Conservation (phyloP, 2,888 invertebrate genomes). For the Drosophila ezoana region DNA sequence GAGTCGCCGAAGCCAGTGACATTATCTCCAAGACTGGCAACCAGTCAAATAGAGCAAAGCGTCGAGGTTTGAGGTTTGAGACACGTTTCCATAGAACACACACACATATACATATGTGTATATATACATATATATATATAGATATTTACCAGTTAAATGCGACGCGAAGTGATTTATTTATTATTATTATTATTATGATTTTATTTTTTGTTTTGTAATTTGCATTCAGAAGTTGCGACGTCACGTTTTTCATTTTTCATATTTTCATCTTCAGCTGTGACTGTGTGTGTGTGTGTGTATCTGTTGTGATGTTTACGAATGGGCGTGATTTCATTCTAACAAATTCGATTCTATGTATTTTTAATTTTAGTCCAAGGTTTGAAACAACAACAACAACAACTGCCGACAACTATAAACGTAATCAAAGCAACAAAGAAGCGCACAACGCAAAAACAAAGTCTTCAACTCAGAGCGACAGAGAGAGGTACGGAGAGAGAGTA, state of each 20-base stretch:
- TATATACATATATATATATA: too few species aligned
- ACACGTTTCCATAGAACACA: conserved; percentile 28
- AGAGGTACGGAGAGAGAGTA: not conserved
- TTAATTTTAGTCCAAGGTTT: conserved; percentile 84
- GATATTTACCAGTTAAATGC: not conserved
- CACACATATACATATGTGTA: not conserved
- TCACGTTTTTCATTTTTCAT: conserved; percentile 24
- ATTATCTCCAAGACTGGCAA: conserved; percentile 42
- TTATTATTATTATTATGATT: not conserved
- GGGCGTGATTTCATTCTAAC: conserved; percentile 74
- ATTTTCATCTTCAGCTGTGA: conserved; percentile 24
- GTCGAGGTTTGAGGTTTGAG: conserved; percentile 38
- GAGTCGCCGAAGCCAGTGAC: conserved; percentile 34
- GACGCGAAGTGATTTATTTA: not conserved
- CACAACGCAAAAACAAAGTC: conserved; percentile 62
- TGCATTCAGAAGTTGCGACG: conserved; percentile 24
- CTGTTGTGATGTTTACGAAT: conserved; percentile 64
- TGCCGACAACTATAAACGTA: conserved; percentile 57
- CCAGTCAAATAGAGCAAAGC: conserved; percentile 24
- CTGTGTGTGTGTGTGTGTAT: conserved; percentile 21
- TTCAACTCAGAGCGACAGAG: conserved; percentile 25
- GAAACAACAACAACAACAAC: conserved; percentile 64
- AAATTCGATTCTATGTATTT: conserved; percentile 72
- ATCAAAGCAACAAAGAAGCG: conserved; percentile 62
- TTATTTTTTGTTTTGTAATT: not conserved